Evolutionary conservation across 2,888 invertebrate genomes (phyloP).

Genomic region (Agrochola litura): DNA sequence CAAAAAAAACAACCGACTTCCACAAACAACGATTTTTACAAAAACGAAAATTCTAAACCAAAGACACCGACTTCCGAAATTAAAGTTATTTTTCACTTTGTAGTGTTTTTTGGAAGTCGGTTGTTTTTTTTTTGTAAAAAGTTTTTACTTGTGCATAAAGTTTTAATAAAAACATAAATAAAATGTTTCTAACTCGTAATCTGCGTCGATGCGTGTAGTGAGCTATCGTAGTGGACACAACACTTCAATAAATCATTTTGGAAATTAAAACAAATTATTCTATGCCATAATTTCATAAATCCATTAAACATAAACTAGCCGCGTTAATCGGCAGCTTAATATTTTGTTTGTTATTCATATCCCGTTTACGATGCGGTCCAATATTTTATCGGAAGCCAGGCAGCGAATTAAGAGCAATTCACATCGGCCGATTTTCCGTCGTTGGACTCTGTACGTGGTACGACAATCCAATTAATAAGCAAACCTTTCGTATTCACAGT

Average conservation of each 20-base stretch:
- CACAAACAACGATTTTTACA: too few relatives aligned
- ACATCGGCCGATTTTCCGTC: slow-evolving; percentile 82
- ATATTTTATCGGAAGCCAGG: slow-evolving; percentile 80
- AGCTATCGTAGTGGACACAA: neutral
- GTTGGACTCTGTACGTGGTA: slow-evolving; percentile 76
- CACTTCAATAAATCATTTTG: slow-evolving; percentile 18
- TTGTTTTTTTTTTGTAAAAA: too few relatives aligned
- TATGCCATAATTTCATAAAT: slow-evolving; percentile 33
- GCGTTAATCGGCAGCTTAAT: slow-evolving; percentile 67
- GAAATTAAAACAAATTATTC: slow-evolving; percentile 22
- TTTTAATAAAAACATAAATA: too few relatives aligned
- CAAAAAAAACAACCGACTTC: too few relatives aligned
- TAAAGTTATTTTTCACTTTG: too few relatives aligned
- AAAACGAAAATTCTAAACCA: too few relatives aligned
- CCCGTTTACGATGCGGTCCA: slow-evolving; percentile 75
- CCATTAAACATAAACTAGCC: slow-evolving; percentile 59
- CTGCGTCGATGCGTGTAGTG: neutral
- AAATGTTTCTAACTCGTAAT: neutral
- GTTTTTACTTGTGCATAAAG: too few relatives aligned
- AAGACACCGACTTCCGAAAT: too few relatives aligned
- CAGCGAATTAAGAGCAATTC: slow-evolving; percentile 85
- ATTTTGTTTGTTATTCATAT: slow-evolving; percentile 80
- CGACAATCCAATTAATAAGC: slow-evolving; percentile 88
- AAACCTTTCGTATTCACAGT: slow-evolving; percentile 86
- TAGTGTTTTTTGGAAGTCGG: too few relatives aligned